Evolutionary conservation across 2,888 invertebrate genomes (phyloP).

Genomic region (Apodemia zela): DNA sequence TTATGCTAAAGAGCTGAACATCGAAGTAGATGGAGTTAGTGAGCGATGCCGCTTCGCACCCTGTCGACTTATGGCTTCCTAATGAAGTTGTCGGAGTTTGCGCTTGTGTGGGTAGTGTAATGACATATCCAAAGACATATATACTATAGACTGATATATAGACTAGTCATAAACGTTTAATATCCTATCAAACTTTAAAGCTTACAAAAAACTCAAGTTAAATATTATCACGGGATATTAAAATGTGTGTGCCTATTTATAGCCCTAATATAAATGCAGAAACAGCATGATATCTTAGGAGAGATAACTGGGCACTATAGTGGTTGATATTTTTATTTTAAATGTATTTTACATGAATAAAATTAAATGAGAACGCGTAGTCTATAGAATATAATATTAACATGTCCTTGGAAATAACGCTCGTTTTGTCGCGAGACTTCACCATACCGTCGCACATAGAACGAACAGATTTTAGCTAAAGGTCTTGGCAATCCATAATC

Average conservation of each 20-base stretch:
- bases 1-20: slow-evolving; percentile 43
- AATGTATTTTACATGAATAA: too few relatives aligned
- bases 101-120: slow-evolving; percentile 30
- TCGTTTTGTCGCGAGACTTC: neutral
- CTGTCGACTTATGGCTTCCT: slow-evolving; percentile 64
- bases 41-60: slow-evolving; percentile 46
- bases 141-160: neutral
- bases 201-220: neutral
- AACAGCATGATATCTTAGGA: too few relatives aligned
- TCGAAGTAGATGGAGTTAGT: slow-evolving; percentile 43
- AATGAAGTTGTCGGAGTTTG: slow-evolving; percentile 60
- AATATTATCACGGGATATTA: neutral
- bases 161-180: neutral
- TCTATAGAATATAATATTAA: neutral
- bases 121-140: slow-evolving; percentile 24
- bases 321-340: slow-evolving; percentile 12
- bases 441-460: slow-evolving; percentile 26
- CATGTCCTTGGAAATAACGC: neutral
- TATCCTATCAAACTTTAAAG: neutral
- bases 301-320: neutral
- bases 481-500: slow-evolving; percentile 68
- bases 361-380: neutral
- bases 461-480: slow-evolving; percentile 55
- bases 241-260: too few relatives aligned
- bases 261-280: too few relatives aligned